Evolutionary conservation across 2,797 vertebrate species (phyloP), one percentile per base, ranked within the genome.

Genomic region (Pteronotus mesoamericanus): DNA sequence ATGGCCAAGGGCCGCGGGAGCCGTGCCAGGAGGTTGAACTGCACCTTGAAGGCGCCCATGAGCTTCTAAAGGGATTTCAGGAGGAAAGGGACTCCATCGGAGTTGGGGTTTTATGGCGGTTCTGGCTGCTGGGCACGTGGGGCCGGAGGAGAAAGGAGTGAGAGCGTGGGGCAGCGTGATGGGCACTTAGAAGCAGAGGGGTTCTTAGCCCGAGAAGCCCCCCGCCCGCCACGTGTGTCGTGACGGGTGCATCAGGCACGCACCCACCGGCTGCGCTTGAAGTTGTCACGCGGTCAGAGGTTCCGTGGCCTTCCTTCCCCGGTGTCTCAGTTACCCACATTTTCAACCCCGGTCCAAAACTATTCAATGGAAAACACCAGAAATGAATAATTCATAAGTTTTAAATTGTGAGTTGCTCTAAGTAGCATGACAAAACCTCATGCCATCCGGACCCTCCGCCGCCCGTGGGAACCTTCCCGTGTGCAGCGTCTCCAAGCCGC

Each of bases 181-280:
- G 3, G 59, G 59, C 6, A 1, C 44, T 12, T 29, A 0, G 46
- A 64, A 57, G 51, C 44, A 16, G 18, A 9, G 12, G 34, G 34
- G 5, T 48, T 51, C 14, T 26, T 11, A 32, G 22, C 59, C 1
- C 68, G 64, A 44, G 48, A 46, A 85, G 18, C 15, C 32, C 5
- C 2, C 7, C 12, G 2, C 2, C 7, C 12, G 2, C 22, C 29
- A 11, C 15, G 4, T 14, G 59, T n/a, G n/a, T n/a, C n/a, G n/a
- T n/a, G n/a, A n/a, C n/a, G n/a, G n/a, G n/a, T n/a, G n/a, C n/a
- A n/a, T n/a, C n/a, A n/a, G n/a, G n/a, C n/a, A n/a, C n/a, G n/a
- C n/a, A n/a, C n/a, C n/a, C n/a, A n/a, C n/a, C n/a, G n/a, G n/a
- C n/a, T n/a, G n/a, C n/a, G n/a, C n/a, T n/a, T n/a, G n/a, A n/a